A percentile compares a stretch with the other conserved stretches of the same genome.
Conservation (phyloP, 2,888 invertebrate species). For the Phortica magna region DNA sequence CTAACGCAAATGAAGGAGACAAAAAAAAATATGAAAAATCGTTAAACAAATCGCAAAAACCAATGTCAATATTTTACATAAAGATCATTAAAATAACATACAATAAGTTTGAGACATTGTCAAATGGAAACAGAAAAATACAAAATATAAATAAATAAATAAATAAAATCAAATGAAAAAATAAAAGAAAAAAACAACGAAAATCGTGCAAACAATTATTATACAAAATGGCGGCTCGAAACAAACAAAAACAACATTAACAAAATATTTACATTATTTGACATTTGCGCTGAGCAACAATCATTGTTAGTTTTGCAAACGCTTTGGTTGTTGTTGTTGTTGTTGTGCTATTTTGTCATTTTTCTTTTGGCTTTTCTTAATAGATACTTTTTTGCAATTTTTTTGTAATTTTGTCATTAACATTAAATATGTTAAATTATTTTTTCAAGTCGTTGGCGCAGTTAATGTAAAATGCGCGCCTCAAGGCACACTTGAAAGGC, state of each 20-base stretch:
- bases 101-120: conserved; percentile 29
- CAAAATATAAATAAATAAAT: background rate
- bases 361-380: conserved; percentile 6
- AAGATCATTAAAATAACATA: conserved; percentile 29
- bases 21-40: conserved; percentile 39
- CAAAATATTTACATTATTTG: conserved; percentile 25
- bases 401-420: conserved; percentile 70
- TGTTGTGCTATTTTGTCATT: conserved; percentile 14
- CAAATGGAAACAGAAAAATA: conserved; percentile 21
- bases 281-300: conserved; percentile 23
- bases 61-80: conserved; percentile 58
- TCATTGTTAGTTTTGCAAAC: background rate
- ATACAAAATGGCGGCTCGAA: conserved; percentile 15
- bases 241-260: conserved; percentile 1
- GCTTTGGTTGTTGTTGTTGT: conserved; percentile 3
- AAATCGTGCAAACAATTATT: conserved; percentile 23
- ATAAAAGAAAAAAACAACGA: background rate
- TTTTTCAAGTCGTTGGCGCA: conserved; percentile 72
- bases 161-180: conserved; percentile 1
- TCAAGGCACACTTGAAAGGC: background rate
- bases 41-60: conserved; percentile 46
- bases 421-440: conserved; percentile 74
- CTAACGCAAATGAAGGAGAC: conserved; percentile 42
- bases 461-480: conserved; percentile 55
- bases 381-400: conserved; percentile 27